These are phyloP conservation scores for Xenentodon cancila DNA, from an alignment of 2,797 vertebrate species.

Conservation along the genomic window DNA sequence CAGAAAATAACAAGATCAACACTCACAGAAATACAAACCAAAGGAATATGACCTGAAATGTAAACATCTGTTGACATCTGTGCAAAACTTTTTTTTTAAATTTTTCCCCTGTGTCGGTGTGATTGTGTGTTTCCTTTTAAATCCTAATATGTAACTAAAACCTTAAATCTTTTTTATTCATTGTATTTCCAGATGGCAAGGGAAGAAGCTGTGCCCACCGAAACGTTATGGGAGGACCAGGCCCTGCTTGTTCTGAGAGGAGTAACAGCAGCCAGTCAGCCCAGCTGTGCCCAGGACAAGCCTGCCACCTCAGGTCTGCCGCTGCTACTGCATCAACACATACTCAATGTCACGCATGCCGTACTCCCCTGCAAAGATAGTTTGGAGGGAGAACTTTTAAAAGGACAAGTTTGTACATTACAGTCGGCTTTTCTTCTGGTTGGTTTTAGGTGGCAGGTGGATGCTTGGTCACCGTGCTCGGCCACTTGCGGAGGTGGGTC, in stretches of 20 bases:
- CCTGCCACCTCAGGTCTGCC: constrained; percentile 89
- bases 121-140: neutral
- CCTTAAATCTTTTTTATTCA: neutral
- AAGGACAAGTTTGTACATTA: neutral
- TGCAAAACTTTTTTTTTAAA: too few species aligned
- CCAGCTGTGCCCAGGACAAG: constrained; percentile 84
- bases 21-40: neutral
- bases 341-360: neutral
- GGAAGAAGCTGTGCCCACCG: constrained; percentile 81
- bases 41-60: neutral
- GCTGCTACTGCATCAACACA: constrained; percentile 32
- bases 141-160: neutral
- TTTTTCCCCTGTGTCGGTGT: neutral
- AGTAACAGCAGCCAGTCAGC: constrained; percentile 76
- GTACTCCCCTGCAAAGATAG: neutral
- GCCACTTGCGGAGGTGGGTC: constrained; percentile 88
- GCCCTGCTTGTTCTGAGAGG: constrained; percentile 77
- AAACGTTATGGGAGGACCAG: constrained; percentile 68
- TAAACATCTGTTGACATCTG: too few species aligned
- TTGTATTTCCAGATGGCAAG: constrained; percentile 73
- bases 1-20: too few species aligned
- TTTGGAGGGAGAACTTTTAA: too few species aligned
- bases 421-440: neutral
- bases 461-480: constrained; percentile 90
- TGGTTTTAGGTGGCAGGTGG: constrained; percentile 87